Evolutionary conservation across 2,888 invertebrate genomes (phyloP), one percentile per base, ranked within the genome.

Genomic region (Abrostola triplasia): DNA sequence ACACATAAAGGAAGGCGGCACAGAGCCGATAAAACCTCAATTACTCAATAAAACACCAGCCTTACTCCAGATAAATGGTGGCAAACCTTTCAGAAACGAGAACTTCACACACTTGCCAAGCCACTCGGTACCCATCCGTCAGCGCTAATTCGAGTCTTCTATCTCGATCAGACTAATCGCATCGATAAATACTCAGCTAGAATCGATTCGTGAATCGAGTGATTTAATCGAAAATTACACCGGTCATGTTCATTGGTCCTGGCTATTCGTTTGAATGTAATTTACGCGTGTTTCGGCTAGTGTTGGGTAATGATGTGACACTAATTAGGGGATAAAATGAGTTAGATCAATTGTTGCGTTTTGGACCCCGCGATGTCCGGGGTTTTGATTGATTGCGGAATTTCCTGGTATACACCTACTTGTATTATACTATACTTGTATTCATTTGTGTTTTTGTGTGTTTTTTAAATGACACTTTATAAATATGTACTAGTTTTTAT

Each of bases 121-220:
- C 80, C 79, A 70, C 70, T 79, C 80, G 70, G 59, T 80, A 81
- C 80, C 85, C 78, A 90, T 90, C 82, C 85, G 88, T 90, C 91
- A 90, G 87, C 83, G 80, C 86, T 88, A 89, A 88, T 85, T 78
- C 87, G 81, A 83, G 84, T 87, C 88, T 88, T 90, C 86, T 75
- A 85, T 84, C 90, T 88, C 90, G 81, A 89, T 91, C 90, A 87
- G 78, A 65, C 82, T 90, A 89, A 92, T 90, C 88, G 89, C 73
- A 54, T 65, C 88, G 81, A 91, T 91, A 90, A 91, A 92, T 90
- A 90, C 84, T 71, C 77, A 79, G 68, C 80, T 80, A 49, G 62
- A 65, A 86, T 82, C 82, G 83, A 84, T 84, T 89, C 60, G 64
- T 47, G 69, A 84, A 87, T 86, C 84, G 84, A 84, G 86, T 85